These are phyloP conservation scores for Molorchus minor DNA, from an alignment of 2,888 invertebrate species.

Conservation along the genomic window DNA sequence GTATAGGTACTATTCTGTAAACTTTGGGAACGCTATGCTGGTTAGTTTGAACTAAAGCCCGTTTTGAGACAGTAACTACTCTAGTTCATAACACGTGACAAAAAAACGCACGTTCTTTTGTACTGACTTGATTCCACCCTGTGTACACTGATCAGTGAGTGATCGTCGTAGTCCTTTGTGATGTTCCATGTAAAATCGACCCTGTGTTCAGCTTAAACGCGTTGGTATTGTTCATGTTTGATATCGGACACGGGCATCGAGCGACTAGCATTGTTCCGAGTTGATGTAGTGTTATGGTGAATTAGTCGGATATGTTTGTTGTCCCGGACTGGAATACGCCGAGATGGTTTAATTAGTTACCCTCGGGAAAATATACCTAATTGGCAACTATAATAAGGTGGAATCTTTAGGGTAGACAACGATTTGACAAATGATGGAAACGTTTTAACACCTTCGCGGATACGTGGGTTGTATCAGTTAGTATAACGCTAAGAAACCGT, in stretches of 20 bases:
- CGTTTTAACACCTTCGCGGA: too few relatives aligned
- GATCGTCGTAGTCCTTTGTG: background rate
- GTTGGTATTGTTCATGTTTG: conserved; percentile 20
- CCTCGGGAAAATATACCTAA: conserved; percentile 14
- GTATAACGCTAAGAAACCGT: too few relatives aligned
- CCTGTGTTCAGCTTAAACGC: background rate
- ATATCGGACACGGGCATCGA: conserved; percentile 18
- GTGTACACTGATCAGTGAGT: too few relatives aligned
- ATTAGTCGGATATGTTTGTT: conserved; percentile 26
- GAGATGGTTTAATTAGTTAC: conserved; percentile 24
- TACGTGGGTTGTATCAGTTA: too few relatives aligned
- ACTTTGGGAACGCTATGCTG: too few relatives aligned
- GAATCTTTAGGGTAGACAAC: background rate
- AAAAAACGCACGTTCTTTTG: background rate
- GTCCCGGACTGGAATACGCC: conserved; percentile 7
- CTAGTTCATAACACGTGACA: too few relatives aligned
- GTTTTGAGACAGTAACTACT: background rate
- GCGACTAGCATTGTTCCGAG: conserved; percentile 24
- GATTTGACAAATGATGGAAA: conserved; percentile 6
- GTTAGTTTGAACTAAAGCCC: background rate
- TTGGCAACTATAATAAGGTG: conserved; percentile 4
- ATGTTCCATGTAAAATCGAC: background rate
- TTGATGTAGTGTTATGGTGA: conserved; percentile 28
- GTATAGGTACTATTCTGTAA: too few relatives aligned
- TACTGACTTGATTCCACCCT: background rate